These are phyloP conservation scores for Petaurus breviceps DNA, from an alignment of 2,113 vertebrate genomes.

Conservation along the genomic window DNA sequence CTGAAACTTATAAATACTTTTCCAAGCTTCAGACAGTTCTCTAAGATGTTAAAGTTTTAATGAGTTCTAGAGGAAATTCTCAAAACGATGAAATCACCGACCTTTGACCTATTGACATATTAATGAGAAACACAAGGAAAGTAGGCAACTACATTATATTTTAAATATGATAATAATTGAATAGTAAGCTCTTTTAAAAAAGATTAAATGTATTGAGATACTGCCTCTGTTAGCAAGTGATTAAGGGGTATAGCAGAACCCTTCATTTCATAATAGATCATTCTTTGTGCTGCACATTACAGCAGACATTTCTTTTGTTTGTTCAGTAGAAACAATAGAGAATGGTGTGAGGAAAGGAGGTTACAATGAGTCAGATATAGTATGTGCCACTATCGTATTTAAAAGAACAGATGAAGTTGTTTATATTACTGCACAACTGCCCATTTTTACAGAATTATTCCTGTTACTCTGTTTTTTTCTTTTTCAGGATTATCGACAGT, in stretches of 20 bases:
- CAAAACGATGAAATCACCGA: background rate
- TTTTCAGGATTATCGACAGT: slow-evolving; percentile 57
- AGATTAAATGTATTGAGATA: slow-evolving; percentile 4
- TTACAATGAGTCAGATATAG: slow-evolving; percentile 66
- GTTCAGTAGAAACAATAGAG: slow-evolving; percentile 77
- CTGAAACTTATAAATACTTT: background rate
- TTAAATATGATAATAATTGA: background rate
- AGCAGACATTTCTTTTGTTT: slow-evolving; percentile 74
- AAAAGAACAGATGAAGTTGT: slow-evolving; percentile 68
- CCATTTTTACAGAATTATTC: slow-evolving; percentile 76
- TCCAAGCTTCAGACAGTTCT: background rate
- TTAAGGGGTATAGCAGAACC: slow-evolving; percentile 41
- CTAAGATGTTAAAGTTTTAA: background rate
- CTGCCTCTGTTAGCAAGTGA: slow-evolving; percentile 40
- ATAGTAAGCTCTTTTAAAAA: slow-evolving; percentile 31
- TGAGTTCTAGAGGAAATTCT: background rate
- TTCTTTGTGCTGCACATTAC: slow-evolving; percentile 71
- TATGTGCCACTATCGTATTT: slow-evolving; percentile 60
- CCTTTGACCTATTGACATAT: background rate
- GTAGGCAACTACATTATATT: background rate
- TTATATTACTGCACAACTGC: slow-evolving; percentile 62
- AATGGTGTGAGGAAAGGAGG: slow-evolving; percentile 74
- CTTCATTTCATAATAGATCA: slow-evolving; percentile 50
- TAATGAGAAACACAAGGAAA: background rate
- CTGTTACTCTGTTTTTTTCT: slow-evolving; percentile 62